These are phyloP conservation scores for Heteropelma amictum DNA, from an alignment of 2,888 invertebrate genomes.

Conservation along the genomic window DNA sequence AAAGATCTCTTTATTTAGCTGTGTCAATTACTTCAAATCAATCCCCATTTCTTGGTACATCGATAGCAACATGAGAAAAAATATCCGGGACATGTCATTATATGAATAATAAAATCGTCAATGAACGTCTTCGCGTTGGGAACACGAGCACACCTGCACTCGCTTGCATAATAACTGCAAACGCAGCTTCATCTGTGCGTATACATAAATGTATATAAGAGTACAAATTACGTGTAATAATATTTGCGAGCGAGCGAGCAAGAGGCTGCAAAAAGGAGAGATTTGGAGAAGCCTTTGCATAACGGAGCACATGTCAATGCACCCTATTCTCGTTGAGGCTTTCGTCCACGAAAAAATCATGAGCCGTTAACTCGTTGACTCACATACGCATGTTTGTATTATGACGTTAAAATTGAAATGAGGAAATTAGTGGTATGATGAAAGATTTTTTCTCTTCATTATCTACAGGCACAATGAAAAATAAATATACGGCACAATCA, in stretches of 20 bases:
- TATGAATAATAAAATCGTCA: background rate
- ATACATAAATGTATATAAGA: no score
- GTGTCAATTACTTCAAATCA: no score
- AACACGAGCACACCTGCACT: no score
- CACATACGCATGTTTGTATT: background rate
- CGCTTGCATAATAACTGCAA: slow-evolving; percentile 36
- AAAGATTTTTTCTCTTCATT: background rate
- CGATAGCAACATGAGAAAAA: background rate
- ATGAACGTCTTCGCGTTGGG: no score
- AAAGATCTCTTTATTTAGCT: no score
- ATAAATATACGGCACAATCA: no score
- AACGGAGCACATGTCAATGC: slow-evolving; percentile 64
- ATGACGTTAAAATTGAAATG: slow-evolving; percentile 12
- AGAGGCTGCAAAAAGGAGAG: slow-evolving; percentile 53
- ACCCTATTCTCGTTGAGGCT: slow-evolving; percentile 41
- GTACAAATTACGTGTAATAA: background rate
- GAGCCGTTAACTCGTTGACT: slow-evolving; percentile 41
- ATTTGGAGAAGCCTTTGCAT: slow-evolving; percentile 66
- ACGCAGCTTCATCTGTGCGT: slow-evolving; percentile 25
- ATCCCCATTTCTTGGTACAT: background rate
- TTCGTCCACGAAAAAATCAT: slow-evolving; percentile 21
- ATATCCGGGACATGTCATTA: background rate
- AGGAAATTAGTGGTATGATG: background rate
- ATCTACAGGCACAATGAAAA: no score
- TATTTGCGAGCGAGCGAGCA: slow-evolving; percentile 9